phyloP scores from a whole-genome alignment of 1,140 invertebrate genomes.

The Carposina sasakii region DNA sequence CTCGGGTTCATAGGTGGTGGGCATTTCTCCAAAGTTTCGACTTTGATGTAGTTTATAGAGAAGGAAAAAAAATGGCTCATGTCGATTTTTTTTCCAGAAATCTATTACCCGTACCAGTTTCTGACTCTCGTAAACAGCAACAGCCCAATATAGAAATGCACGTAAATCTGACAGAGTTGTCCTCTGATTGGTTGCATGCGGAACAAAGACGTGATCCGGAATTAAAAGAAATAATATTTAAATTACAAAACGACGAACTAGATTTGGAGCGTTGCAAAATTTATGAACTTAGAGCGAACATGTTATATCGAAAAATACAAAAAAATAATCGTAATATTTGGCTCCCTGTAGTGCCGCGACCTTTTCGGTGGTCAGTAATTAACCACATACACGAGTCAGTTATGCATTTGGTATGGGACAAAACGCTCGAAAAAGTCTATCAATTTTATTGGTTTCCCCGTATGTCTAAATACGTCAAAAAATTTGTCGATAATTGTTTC shows the following conservation, averaged over 20 bases:
- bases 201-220: background rate
- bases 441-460: background rate
- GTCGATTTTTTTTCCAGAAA: slow-evolving; percentile 8
- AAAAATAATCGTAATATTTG: slow-evolving; percentile 9
- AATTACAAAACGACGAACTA: background rate
- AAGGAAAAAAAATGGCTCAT: slow-evolving; percentile 22
- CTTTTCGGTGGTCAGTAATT: slow-evolving; percentile 29
- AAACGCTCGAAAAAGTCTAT: slow-evolving; percentile 6
- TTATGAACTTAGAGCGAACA: background rate
- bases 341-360: slow-evolving; percentile 30
- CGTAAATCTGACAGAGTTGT: slow-evolving; percentile 13
- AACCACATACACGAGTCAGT: no score
- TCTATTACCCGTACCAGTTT: slow-evolving; percentile 1
- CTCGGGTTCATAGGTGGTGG: no score
- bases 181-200: background rate
- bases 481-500: slow-evolving; percentile 19
- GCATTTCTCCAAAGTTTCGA: background rate
- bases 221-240: background rate
- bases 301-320: background rate
- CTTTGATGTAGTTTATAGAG: background rate
- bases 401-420: slow-evolving; percentile 8
- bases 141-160: slow-evolving; percentile 5
- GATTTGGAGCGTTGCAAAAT: background rate
- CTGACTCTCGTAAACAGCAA: no score
- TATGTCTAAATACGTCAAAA: background rate